Evolutionary conservation across 53 echinoderm and acorn worm genomes (phyloP).

Genomic region (Stichopus horrens): DNA sequence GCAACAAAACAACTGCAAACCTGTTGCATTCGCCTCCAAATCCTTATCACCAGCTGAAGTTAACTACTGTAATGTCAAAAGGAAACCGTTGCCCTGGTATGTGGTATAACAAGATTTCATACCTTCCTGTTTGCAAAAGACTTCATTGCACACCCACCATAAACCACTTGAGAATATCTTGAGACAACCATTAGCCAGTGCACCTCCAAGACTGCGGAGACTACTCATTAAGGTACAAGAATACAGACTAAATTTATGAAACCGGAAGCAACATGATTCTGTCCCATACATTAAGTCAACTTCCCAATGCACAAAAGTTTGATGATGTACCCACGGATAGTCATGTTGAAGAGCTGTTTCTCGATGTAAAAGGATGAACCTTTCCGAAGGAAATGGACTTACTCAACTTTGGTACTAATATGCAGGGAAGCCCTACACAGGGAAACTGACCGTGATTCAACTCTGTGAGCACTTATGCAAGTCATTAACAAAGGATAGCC

Average conservation of each 20-base stretch:
- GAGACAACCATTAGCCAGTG: constrained; percentile 58
- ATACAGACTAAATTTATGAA: constrained; percentile 60
- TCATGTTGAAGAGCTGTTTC: constrained; percentile 35
- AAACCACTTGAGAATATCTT: constrained; percentile 64
- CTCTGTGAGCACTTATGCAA: constrained; percentile 33
- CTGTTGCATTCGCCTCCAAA: constrained; percentile 66
- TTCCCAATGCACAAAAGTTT: constrained; percentile 49
- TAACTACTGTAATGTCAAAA: constrained; percentile 68
- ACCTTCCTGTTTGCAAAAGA: constrained; percentile 63
- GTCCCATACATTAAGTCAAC: constrained; percentile 62
- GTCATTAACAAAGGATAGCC: constrained; percentile 45
- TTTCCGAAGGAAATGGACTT: constrained; percentile 42
- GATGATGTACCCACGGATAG: constrained; percentile 34
- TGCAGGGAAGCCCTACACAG: constrained; percentile 40
- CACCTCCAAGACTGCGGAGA: constrained; percentile 60
- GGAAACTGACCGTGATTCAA: constrained; percentile 54
- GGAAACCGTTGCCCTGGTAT: constrained; percentile 57
- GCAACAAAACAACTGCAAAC: constrained; percentile 42
- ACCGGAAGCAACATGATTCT: constrained; percentile 57
- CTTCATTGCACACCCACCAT: constrained; percentile 62
- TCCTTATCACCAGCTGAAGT: constrained; percentile 51
- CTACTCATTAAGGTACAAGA: constrained; percentile 69
- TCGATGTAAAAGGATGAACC: background rate
- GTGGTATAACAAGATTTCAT: constrained; percentile 57
- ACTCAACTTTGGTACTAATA: constrained; percentile 58